A percentile compares a stretch with the other conserved stretches of the same genome.
Conservation (phyloP, 2,113 vertebrate genomes). For the Empidonax traillii region DNA sequence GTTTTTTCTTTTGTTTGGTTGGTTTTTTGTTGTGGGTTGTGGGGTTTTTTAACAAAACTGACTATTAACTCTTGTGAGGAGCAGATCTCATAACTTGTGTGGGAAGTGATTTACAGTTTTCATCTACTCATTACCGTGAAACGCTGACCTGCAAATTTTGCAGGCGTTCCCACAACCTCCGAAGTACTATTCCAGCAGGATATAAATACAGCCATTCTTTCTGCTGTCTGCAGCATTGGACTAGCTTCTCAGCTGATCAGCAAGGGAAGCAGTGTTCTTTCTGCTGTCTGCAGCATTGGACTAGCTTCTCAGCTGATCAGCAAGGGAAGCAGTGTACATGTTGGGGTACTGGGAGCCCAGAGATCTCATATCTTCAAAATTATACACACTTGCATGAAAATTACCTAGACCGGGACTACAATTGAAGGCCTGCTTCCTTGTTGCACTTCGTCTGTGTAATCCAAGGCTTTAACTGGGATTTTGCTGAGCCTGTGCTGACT, state of each 20-base stretch:
- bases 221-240: no score
- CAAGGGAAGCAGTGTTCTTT: no score
- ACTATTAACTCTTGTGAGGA: not conserved
- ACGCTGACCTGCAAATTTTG: constrained; percentile 37
- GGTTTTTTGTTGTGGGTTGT: not conserved
- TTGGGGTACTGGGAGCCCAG: not conserved
- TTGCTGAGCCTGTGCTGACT: not conserved
- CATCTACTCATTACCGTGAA: constrained; percentile 9
- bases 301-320: not conserved
- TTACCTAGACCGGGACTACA: not conserved
- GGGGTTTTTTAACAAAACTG: not conserved
- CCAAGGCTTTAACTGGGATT: not conserved
- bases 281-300: not conserved
- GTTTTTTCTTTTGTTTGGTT: not conserved
- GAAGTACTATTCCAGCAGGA: constrained; percentile 6
- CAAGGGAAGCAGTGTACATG: not conserved
- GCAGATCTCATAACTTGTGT: not conserved
- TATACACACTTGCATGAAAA: not conserved
- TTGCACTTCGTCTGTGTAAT: not conserved
- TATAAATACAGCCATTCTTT: not conserved
- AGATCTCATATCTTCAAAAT: not conserved
- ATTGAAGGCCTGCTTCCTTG: not conserved
- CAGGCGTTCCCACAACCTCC: not conserved
- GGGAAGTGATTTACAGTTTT: constrained; percentile 27
- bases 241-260: no score